phyloP scores from a whole-genome alignment of 2,113 vertebrate species.

The Alectura lathami region DNA sequence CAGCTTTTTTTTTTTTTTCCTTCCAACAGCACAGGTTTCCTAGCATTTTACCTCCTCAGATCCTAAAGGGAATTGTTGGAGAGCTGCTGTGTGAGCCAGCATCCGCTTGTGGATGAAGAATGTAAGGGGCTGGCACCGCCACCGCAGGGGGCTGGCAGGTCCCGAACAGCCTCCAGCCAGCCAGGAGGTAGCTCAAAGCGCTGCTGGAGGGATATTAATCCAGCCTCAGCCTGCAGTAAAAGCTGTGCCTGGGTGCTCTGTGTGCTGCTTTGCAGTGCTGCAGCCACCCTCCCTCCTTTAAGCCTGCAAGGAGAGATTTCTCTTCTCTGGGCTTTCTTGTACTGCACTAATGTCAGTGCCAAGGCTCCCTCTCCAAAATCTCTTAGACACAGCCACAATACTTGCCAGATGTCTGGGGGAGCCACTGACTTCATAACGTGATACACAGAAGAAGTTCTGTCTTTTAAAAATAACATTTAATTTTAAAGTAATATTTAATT shows the following conservation, averaged over 20 bases:
- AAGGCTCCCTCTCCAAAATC: background rate
- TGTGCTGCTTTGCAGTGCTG: background rate
- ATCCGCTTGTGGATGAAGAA: constrained; percentile 56
- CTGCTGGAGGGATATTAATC: background rate
- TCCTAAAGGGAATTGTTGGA: background rate
- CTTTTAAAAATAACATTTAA: background rate
- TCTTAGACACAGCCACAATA: background rate
- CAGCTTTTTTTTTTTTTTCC: background rate
- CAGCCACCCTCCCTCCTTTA: background rate
- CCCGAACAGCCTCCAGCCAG: background rate
- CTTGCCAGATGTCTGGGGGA: background rate
- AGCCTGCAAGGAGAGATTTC: background rate
- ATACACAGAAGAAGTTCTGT: background rate
- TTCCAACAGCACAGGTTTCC: background rate
- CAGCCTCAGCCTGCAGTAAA: background rate
- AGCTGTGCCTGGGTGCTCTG: background rate
- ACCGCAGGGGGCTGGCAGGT: rapidly evolving
- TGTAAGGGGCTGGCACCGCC: background rate
- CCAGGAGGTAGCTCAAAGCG: background rate
- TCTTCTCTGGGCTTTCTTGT: background rate
- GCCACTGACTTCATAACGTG: background rate
- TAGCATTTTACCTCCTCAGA: background rate
- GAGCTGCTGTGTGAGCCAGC: background rate
- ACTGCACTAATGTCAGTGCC: background rate
- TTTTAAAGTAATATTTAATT: background rate